phyloP scores from a whole-genome alignment of 2,113 vertebrate genomes.

The Macaca mulatta region DNA sequence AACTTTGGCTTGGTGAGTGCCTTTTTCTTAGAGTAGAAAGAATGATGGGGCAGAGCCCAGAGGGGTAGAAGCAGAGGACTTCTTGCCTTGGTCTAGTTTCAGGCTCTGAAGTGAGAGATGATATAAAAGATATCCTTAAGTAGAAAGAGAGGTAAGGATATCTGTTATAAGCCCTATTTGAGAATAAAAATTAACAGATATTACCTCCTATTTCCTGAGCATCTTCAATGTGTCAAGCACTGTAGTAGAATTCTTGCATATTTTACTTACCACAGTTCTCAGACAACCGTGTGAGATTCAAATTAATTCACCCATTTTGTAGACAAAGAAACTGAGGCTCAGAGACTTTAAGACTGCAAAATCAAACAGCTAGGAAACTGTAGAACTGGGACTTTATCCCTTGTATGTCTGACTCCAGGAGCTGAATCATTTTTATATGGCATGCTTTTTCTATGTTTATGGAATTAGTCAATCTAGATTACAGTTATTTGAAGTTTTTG shows the following conservation, averaged over 20 bases:
- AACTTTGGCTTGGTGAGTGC: not conserved
- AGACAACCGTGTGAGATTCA: not conserved
- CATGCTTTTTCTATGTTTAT: not conserved
- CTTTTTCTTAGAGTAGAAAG: not conserved
- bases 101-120: not conserved
- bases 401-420: not conserved
- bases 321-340: not conserved
- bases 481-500: constrained; percentile 35
- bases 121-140: not conserved
- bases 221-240: not conserved
- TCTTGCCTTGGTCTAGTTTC: not conserved
- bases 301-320: not conserved
- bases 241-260: not conserved
- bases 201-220: not conserved
- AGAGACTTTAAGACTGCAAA: not conserved
- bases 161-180: not conserved
- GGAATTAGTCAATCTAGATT: constrained; percentile 32
- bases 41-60: not conserved
- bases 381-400: not conserved
- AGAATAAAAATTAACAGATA: not conserved
- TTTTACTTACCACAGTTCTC: constrained; percentile 7
- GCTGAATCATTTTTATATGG: not conserved
- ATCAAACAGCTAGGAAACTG: not conserved
- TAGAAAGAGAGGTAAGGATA: not conserved
- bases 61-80: not conserved